A percentile compares a stretch with the other conserved stretches of the same genome.
phyloP scores from a whole-genome alignment of 2,797 vertebrate species.

The Melopsittacus undulatus region DNA sequence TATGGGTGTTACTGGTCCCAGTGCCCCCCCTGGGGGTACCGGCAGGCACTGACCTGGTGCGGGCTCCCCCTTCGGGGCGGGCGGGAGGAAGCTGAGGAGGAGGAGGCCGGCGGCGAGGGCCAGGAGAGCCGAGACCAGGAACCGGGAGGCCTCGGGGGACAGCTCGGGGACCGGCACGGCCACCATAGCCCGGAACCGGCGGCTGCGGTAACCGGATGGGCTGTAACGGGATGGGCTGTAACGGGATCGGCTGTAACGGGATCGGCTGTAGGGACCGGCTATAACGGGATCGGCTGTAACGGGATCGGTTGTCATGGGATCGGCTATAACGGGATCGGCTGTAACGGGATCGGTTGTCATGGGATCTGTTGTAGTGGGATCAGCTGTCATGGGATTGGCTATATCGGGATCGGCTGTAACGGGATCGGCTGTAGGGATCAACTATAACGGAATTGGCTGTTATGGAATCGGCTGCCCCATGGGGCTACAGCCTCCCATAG shows the following conservation, averaged over 20 bases:
- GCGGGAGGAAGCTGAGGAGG: conserved; percentile 36
- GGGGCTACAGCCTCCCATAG: neutral
- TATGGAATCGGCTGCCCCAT: accelerated
- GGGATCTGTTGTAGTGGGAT: accelerated
- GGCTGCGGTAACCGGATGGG: neutral
- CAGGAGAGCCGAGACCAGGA: conserved; percentile 46
- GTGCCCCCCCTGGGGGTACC: neutral
- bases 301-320: neutral
- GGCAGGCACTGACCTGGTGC: conserved; percentile 45
- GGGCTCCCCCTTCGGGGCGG: neutral
- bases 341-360: accelerated
- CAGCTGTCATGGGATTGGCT: accelerated
- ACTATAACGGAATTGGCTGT: no score
- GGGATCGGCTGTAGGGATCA: neutral
- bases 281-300: neutral
- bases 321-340: accelerated
- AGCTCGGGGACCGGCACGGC: neutral
- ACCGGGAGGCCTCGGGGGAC: conserved; percentile 15
- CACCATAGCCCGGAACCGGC: conserved; percentile 29
- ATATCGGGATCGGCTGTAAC: no score
- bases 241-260: accelerated
- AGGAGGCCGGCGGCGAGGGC: conserved; percentile 39
- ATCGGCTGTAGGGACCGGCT: accelerated
- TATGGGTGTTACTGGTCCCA: neutral
- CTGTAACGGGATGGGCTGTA: no score